phyloP scores from a whole-genome alignment of 2,113 vertebrate species.

The Paralichthys olivaceus region DNA sequence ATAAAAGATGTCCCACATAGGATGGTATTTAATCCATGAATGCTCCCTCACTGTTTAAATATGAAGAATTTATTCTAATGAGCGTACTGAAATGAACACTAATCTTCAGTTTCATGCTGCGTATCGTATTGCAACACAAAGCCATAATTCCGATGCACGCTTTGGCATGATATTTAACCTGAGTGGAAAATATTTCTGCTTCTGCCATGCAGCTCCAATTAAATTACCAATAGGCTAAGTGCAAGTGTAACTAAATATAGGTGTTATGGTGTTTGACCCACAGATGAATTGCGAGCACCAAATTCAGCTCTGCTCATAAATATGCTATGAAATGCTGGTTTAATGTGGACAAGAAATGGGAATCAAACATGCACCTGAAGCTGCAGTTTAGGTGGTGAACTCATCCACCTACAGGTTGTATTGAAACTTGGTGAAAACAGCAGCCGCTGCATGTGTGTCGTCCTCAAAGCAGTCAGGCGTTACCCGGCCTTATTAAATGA shows the following conservation, averaged over 20 bases:
- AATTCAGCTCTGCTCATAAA: conserved; percentile 43
- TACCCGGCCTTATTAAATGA: conserved; percentile 75
- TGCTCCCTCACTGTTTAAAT: conserved; percentile 11
- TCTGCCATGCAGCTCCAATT: conserved; percentile 67
- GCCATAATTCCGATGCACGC: conserved; percentile 28
- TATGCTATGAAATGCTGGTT: conserved; percentile 40
- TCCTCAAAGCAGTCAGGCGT: conserved; percentile 55
- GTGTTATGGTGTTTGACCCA: conserved; percentile 55
- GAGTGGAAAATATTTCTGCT: conserved; percentile 59
- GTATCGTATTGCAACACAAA: conserved; percentile 44
- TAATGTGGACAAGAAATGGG: conserved; percentile 14
- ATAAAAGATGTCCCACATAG: conserved; percentile 6
- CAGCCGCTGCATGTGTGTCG: conserved; percentile 15
- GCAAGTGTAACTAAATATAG: conserved; percentile 72
- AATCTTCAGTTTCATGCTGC: conserved; percentile 53
- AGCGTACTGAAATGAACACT: conserved; percentile 48
- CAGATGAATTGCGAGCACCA: conserved; percentile 27
- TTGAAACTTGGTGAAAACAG: conserved; percentile 13
- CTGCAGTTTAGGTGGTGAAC: conserved; percentile 13
- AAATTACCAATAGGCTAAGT: conserved; percentile 67
- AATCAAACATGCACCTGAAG: conserved; percentile 26
- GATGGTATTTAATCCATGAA: conserved; percentile 20
- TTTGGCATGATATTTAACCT: conserved; percentile 53
- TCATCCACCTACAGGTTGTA: conserved; percentile 1
- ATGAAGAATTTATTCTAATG: conserved; percentile 43